phyloP scores from a whole-genome alignment of 2,888 invertebrate species.

The Ectobius pallidus region DNA sequence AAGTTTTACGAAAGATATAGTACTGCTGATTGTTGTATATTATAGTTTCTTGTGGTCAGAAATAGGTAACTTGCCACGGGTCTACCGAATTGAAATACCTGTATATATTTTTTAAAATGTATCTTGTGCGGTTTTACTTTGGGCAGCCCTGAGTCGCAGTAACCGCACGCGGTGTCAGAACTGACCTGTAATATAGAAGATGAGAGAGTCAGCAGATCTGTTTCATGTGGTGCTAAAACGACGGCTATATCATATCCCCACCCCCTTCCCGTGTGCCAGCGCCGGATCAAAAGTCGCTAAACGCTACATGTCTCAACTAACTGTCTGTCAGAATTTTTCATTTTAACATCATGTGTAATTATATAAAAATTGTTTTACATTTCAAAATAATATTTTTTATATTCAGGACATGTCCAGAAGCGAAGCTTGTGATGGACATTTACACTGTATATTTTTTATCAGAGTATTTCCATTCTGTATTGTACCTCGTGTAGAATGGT shows the following conservation, averaged over 20 bases:
- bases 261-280: background rate
- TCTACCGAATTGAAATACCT: too few species aligned
- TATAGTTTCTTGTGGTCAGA: too few species aligned
- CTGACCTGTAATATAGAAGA: background rate
- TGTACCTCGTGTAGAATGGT: too few species aligned
- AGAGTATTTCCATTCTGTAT: background rate
- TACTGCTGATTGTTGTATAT: too few species aligned
- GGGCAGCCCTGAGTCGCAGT: too few species aligned
- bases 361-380: constrained; percentile 9
- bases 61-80: too few species aligned
- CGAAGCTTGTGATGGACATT: background rate
- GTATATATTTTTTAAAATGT: too few species aligned
- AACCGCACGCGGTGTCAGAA: background rate
- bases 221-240: background rate
- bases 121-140: too few species aligned
- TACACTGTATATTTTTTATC: background rate
- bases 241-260: background rate
- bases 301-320: background rate
- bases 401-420: background rate
- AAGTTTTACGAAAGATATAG: too few species aligned
- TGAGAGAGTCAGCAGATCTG: background rate
- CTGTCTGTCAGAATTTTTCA: background rate
- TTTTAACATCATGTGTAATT: constrained; percentile 7
- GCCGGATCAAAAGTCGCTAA: background rate
- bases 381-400: background rate